Base-by-base conservation (phyloP, 2,888 invertebrate genomes). In the Drosophila mercatorum region DNA sequence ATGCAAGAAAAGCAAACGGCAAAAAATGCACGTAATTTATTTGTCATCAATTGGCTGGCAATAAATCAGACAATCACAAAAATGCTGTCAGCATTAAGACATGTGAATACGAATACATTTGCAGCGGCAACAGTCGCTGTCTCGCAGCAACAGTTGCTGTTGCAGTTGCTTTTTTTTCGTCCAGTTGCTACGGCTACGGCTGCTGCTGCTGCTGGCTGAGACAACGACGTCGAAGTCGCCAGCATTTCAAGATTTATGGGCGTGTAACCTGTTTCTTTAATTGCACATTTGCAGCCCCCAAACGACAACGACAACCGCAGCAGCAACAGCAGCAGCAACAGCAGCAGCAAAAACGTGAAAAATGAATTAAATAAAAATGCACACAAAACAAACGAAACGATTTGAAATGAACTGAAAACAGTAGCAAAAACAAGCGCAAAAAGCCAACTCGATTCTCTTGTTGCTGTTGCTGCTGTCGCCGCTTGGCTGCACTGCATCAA, bases 241-340 rank as follows among this genome's bases (percentile, higher is more conserved):
- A 80, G 80, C 83, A 83, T 86, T 82, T 90, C 77, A 88, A 90
- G 88, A 91, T 91, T 91, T 91, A 91, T 87, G 83, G 88, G 78
- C 82, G 89, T 90, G 91, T 91, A 91, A 91, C 91, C 92, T 91
- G 91, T 91, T 91, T 91, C 92, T 91, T 91, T 91, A 91, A 91
- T 91, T 91, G 91, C 91, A 90, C 91, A 91, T 91, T 91, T 91
- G 88, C 91, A 90, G 90, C 88, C 80, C 76, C 83, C 77, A 82
- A 86, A 86, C 82, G 85, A 80, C 82, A 72, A 69, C 79, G 80
- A 58, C 75, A 69, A 53, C 69, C 63, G 34, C 72, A 71, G 14
- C 80, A 79, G 61, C 78, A 70, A 52, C 77, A 62, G 61, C 78
- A 70, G 52, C 77, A 62, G 61, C 75, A 69, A 34, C 68, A 68